phyloP scores from a whole-genome alignment of 1,140 invertebrate genomes.

The Drosophila mayri region DNA sequence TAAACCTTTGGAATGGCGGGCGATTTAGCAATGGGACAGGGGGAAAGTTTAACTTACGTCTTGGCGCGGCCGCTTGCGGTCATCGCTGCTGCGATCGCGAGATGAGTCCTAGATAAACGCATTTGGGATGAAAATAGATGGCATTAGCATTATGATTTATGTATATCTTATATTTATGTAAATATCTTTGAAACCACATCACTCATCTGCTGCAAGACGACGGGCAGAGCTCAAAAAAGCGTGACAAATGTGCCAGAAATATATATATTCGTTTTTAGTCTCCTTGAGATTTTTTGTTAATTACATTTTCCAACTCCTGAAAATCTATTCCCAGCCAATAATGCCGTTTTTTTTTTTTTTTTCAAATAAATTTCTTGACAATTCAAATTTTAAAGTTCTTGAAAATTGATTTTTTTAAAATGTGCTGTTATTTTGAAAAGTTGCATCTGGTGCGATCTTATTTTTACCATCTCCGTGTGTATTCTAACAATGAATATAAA shows the following conservation, averaged over 20 bases:
- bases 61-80: conserved; percentile 74
- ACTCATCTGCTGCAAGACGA: conserved; percentile 32
- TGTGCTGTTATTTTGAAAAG: background rate
- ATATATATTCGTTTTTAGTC: background rate
- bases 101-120: conserved; percentile 63
- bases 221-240: background rate
- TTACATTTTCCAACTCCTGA: background rate
- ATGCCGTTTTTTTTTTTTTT: background rate
- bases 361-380: background rate
- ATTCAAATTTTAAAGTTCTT: background rate
- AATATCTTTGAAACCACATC: conserved; percentile 24
- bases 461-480: background rate
- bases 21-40: conserved; percentile 25
- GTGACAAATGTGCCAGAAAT: background rate
- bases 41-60: conserved; percentile 74
- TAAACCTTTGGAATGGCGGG: conserved; percentile 34
- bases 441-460: conserved; percentile 4
- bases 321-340: background rate
- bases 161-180: conserved; percentile 3
- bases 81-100: conserved; percentile 74
- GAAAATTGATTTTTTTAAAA: background rate
- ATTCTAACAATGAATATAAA: conserved; percentile 12
- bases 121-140: conserved; percentile 29
- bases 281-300: background rate
- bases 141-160: conserved; percentile 25